Evolutionary conservation across 1,140 invertebrate species (phyloP).

Genomic region (Penaeus japonicus): DNA sequence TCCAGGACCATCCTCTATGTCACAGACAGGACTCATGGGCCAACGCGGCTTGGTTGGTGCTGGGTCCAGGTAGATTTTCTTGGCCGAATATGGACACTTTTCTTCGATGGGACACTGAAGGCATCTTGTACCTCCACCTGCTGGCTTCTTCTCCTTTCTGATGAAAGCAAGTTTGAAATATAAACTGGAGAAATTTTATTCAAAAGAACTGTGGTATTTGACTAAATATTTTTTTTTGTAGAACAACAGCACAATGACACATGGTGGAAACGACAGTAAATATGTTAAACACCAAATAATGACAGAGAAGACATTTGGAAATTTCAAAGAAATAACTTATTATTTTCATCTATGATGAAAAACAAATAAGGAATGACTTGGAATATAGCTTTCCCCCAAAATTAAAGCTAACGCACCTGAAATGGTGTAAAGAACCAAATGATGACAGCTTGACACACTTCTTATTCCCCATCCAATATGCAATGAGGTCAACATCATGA

Average conservation of each 20-base stretch:
- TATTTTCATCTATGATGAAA: neutral
- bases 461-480: conserved; percentile 65
- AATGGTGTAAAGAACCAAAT: conserved; percentile 67
- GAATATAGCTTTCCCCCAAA: neutral
- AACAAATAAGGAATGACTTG: neutral
- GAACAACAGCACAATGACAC: too few relatives aligned
- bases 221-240: neutral
- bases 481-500: conserved; percentile 68
- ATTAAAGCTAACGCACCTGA: conserved; percentile 56
- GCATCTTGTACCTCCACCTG: conserved; percentile 63
- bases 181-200: neutral
- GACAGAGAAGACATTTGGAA: neutral
- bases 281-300: too few relatives aligned
- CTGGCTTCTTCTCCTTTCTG: conserved; percentile 59
- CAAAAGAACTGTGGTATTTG: neutral
- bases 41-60: conserved; percentile 60
- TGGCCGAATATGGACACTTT: conserved; percentile 66
- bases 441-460: conserved; percentile 65
- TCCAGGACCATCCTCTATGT: conserved; percentile 60
- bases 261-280: too few relatives aligned
- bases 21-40: conserved; percentile 63
- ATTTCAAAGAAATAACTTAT: neutral
- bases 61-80: conserved; percentile 64
- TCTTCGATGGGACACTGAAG: conserved; percentile 63
- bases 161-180: too few relatives aligned